Percentiles rank a stretch among this genome's conserved stretches.
phyloP scores from a whole-genome alignment of 2,888 invertebrate genomes.

The Mamestra brassicae region DNA sequence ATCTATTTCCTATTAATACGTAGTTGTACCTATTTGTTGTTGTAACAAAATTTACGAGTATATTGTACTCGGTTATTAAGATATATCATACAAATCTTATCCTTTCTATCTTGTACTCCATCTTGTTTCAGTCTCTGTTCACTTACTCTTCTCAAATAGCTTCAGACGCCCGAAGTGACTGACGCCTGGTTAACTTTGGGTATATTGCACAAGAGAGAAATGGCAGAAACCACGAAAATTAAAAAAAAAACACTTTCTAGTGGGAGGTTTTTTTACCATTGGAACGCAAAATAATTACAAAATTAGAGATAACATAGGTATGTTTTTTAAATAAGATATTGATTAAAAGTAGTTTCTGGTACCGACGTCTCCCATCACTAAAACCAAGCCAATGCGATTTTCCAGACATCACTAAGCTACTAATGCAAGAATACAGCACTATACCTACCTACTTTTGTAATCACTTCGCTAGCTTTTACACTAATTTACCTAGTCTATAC shows the following conservation, averaged over 20 bases:
- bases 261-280: too few species aligned
- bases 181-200: background rate
- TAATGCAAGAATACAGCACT: conserved; percentile 33
- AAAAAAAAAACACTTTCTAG: background rate
- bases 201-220: too few species aligned
- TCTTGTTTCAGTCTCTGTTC: too few species aligned
- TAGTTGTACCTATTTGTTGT: background rate
- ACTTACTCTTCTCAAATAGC: background rate
- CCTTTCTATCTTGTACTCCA: background rate
- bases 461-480: conserved; percentile 40
- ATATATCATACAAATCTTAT: too few species aligned
- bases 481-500: conserved; percentile 47
- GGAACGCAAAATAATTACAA: too few species aligned
- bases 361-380: conserved; percentile 39
- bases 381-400: conserved; percentile 17
- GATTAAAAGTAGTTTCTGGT: conserved; percentile 1
- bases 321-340: background rate
- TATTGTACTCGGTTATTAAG: too few species aligned
- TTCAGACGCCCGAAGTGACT: background rate
- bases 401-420: conserved; percentile 51
- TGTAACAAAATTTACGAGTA: background rate
- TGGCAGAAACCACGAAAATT: background rate
- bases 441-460: conserved; percentile 40
- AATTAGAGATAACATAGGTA: too few species aligned
- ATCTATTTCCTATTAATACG: background rate